Base-by-base conservation (phyloP, 1,140 invertebrate genomes). In the Zaprionus davidi region DNA sequence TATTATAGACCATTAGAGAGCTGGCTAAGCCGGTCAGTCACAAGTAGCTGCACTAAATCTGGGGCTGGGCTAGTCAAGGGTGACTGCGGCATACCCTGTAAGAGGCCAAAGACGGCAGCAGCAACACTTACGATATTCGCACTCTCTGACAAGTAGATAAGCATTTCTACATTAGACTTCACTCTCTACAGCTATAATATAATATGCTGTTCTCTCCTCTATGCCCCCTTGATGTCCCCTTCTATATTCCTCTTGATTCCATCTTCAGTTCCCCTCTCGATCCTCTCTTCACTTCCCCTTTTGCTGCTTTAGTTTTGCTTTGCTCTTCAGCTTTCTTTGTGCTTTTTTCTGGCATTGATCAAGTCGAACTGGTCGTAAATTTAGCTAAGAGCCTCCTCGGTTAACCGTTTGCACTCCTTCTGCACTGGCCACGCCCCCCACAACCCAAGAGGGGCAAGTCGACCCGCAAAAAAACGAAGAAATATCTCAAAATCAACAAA, bases 401-500 rank as follows among this genome's bases (percentile, higher is more conserved):
- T 11, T 28, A 46, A 49, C 17, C 46, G 46, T 58, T 58, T 34
- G 57, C 36, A 51, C 46, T 20, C 20, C 46, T 51, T 22, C 41
- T 58, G 71, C 49, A 34, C 44, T 22, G 28, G 56, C 65, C 71
- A 73, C 71, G 71, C 71, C 71, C 46, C 31, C 31, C 31, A 31
- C 31, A 34, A 31, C 28, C 28, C 28, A 31, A 31, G 28, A 2
- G 28, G 28, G 28, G 28, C 28, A 31, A 31, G 7, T 31, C 31
- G 31, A 34, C 31, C 31, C 31, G 31, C 31, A 34, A 34, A 36
- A 36, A 41, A 28, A 51, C 41, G 51, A 36, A 46, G 28, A 67
- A 69, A 63, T 51, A 53, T n/a, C 26, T 58, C 12, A 67, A 73
- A 57, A 76, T 41, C 62, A 68, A 73, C 68, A 81, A 80, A 80